phyloP scores from a whole-genome alignment of 2,797 vertebrate species.

The Chrysocyon brachyurus region DNA sequence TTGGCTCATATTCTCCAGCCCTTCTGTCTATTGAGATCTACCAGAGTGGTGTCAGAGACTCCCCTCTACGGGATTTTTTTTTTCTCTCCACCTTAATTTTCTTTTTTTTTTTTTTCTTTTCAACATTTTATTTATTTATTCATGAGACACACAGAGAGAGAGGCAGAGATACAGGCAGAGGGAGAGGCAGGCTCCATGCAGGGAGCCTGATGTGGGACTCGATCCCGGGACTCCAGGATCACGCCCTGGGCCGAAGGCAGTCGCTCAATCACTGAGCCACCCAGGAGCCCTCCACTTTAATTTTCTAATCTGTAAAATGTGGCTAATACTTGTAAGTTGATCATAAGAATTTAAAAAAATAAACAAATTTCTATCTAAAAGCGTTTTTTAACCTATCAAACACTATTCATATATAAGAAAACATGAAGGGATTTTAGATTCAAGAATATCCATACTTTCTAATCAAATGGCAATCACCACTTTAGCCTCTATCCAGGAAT shows the following conservation, averaged over 20 bases:
- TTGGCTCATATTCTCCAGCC: neutral
- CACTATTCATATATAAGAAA: neutral
- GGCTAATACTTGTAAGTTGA: neutral
- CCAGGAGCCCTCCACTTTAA: neutral
- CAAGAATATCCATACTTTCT: neutral
- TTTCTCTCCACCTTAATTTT: neutral
- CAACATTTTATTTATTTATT: no score
- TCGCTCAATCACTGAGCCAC: no score
- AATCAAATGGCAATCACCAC: neutral
- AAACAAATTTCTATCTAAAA: neutral
- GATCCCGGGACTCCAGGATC: no score
- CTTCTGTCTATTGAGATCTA: neutral
- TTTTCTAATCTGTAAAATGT: neutral
- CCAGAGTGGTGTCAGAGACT: neutral
- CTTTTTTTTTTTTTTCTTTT: no score
- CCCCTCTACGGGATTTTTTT: neutral
- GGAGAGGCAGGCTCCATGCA: no score
- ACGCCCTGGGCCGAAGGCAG: no score
- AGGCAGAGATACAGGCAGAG: no score
- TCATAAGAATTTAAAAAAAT: neutral
- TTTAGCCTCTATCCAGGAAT: neutral
- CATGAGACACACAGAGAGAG: no score
- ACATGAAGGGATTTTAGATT: neutral
- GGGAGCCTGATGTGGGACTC: no score
- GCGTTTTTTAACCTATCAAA: neutral